Percentiles rank a stretch among this genome's conserved stretches.
Evolutionary conservation across 2,888 invertebrate genomes (phyloP).

Genomic region (Cantharis flavilabris): DNA sequence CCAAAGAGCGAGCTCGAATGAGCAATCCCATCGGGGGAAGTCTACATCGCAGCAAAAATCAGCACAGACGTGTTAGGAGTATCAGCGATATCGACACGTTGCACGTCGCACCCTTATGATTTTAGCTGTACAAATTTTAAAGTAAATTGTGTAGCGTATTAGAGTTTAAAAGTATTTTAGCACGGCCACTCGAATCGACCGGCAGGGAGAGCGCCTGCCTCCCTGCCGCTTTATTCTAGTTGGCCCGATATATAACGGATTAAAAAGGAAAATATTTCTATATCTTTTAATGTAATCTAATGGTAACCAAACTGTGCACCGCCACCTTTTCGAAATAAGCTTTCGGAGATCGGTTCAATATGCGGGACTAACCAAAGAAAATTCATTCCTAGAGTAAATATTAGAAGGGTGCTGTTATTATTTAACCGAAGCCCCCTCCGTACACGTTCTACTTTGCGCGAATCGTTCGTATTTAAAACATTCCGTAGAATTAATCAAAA

Average conservation of each 20-base stretch:
- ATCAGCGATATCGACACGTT: constrained; percentile 75
- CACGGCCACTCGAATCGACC: background rate
- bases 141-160: background rate
- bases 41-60: constrained; percentile 57
- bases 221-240: background rate
- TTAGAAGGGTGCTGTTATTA: background rate
- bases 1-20: constrained; percentile 11
- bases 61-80: constrained; percentile 70
- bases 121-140: constrained; percentile 1
- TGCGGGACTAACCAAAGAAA: background rate
- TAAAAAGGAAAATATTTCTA: background rate
- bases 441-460: background rate
- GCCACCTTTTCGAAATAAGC: background rate
- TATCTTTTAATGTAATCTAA: background rate
- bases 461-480: background rate
- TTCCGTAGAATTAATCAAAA: background rate
- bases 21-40: constrained; percentile 57
- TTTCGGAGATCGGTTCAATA: background rate
- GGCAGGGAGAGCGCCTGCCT: background rate
- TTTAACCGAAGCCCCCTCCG: background rate
- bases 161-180: background rate
- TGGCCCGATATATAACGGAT: background rate
- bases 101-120: constrained; percentile 50
- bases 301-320: background rate
- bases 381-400: background rate